Conservation (phyloP, 1,140 invertebrate genomes). For the Leptinotarsa texana region DNA sequence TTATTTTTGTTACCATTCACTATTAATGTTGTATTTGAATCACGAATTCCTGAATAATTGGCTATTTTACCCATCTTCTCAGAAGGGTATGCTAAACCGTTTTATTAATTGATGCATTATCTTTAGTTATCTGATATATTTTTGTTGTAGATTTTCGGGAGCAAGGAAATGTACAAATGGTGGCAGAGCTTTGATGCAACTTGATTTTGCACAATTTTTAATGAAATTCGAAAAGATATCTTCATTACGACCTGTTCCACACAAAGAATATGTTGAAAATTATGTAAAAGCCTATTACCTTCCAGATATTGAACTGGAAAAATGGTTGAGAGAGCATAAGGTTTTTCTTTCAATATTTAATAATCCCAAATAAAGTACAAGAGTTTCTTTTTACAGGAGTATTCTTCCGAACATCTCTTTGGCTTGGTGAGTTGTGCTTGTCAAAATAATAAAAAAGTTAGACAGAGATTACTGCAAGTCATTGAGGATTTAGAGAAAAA, state of each 20-base stretch:
- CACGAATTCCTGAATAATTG: too few species aligned
- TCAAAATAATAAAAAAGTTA: constrained; percentile 84
- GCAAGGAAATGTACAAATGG: constrained; percentile 95
- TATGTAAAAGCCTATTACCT: constrained; percentile 98
- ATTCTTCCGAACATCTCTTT: constrained; percentile 83
- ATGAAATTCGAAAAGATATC: constrained; percentile 89
- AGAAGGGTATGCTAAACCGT: too few species aligned
- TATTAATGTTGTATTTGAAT: too few species aligned
- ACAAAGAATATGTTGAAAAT: constrained; percentile 87
- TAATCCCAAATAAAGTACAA: neutral
- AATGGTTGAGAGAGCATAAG: constrained; percentile 84
- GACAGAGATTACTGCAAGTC: constrained; percentile 73
- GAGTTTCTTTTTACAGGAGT: constrained; percentile 66
- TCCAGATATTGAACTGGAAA: constrained; percentile 82
- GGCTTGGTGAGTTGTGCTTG: constrained; percentile 84
- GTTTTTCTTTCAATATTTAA: constrained; percentile 55
- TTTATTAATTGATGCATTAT: neutral
- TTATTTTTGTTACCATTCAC: too few species aligned
- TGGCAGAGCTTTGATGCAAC: constrained; percentile 94
- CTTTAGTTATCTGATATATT: constrained; percentile 5
- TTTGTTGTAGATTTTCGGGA: constrained; percentile 73
- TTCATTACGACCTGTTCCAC: constrained; percentile 80
- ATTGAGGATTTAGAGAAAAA: constrained; percentile 67
- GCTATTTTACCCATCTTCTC: too few species aligned
- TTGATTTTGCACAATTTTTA: constrained; percentile 95